phyloP scores from a whole-genome alignment of 2,797 vertebrate genomes.

The Acridotheres tristis region DNA sequence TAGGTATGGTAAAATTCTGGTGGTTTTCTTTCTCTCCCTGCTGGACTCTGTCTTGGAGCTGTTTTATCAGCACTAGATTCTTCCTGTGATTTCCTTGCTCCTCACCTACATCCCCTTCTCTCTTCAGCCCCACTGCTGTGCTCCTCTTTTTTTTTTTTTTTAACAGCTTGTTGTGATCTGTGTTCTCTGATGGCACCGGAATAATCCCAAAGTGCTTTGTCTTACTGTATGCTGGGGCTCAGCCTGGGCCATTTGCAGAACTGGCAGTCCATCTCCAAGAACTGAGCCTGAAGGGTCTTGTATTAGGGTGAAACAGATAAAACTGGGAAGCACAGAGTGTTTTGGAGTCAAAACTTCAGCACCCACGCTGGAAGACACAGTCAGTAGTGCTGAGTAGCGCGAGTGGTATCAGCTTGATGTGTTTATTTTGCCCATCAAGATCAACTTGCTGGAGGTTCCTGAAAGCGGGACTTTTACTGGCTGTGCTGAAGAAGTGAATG shows the following conservation, averaged over 20 bases:
- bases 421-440: neutral
- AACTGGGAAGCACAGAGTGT: neutral
- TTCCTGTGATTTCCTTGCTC: neutral
- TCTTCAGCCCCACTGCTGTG: neutral
- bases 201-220: neutral
- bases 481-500: neutral
- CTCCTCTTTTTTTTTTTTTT: neutral
- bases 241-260: neutral
- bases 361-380: neutral
- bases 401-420: neutral
- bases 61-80: neutral
- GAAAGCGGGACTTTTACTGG: neutral
- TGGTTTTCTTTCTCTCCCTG: neutral
- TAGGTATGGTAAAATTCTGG: neutral
- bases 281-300: neutral
- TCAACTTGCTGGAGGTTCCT: neutral
- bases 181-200: neutral
- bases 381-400: fast-evolving
- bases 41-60: neutral
- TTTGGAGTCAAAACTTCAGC: neutral
- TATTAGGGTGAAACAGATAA: neutral
- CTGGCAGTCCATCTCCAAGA: neutral
- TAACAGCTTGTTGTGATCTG: neutral
- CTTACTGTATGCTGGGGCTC: neutral
- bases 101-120: neutral